A percentile compares a stretch with the other conserved stretches of the same genome.
Conservation (phyloP, 2,113 vertebrate species). For the Syrmaticus mikado region DNA sequence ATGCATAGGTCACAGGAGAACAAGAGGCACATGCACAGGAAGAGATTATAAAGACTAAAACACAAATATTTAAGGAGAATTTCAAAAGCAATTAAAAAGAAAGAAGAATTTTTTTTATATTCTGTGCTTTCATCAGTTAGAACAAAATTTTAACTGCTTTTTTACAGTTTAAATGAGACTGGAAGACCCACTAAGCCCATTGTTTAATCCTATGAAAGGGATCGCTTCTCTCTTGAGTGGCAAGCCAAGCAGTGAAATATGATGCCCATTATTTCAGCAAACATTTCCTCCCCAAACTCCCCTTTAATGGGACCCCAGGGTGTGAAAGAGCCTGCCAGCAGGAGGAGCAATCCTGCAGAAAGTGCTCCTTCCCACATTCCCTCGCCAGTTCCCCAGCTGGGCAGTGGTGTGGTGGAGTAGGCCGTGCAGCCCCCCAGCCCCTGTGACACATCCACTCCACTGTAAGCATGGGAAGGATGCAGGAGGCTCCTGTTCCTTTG, state of each 20-base stretch:
- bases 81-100: slow-evolving; percentile 8
- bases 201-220: not conserved
- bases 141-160: slow-evolving; percentile 11
- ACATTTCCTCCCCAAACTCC: not conserved
- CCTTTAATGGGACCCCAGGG: not conserved
- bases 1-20: slow-evolving; percentile 34
- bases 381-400: not conserved
- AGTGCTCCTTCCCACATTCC: accelerated
- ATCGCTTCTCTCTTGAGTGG: not conserved
- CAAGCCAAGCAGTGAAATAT: not conserved
- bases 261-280: not conserved
- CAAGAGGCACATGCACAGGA: slow-evolving; percentile 34
- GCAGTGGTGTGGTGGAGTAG: not conserved
- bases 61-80: slow-evolving; percentile 1
- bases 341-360: not conserved
- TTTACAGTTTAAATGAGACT: slow-evolving; percentile 13
- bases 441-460: accelerated
- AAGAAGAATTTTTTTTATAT: not conserved
- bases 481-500: not conserved
- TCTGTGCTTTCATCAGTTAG: slow-evolving; percentile 15
- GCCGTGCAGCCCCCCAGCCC: not conserved
- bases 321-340: not conserved
- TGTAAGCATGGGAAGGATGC: not conserved
- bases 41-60: slow-evolving; percentile 39
- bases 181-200: not conserved